Percentiles rank a stretch among this genome's conserved stretches.
phyloP scores from a whole-genome alignment of 2,888 invertebrate species.

The Ochlodes sylvanus region DNA sequence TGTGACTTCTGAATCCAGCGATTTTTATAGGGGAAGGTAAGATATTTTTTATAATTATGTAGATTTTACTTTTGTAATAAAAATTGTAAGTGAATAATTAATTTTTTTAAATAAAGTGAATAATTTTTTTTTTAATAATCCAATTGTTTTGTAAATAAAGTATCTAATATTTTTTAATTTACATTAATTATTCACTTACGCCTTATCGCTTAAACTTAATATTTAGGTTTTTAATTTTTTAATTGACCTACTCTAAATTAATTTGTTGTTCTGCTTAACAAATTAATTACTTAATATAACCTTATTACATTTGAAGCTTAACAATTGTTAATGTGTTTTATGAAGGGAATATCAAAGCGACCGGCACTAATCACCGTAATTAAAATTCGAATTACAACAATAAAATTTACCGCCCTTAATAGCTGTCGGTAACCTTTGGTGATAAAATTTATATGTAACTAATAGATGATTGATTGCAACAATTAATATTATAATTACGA shows the following conservation, averaged over 20 bases:
- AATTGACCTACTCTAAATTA: neutral
- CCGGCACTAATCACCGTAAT: constrained; percentile 21
- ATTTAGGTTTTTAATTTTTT: neutral
- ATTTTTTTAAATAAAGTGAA: too few relatives aligned
- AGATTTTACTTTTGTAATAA: neutral
- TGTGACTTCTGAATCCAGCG: constrained; percentile 47
- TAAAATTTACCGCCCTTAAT: constrained; percentile 46
- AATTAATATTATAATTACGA: constrained; percentile 41
- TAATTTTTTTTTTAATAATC: constrained; percentile 10
- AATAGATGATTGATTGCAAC: constrained; percentile 42
- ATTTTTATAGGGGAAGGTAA: constrained; percentile 43
- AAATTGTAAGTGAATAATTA: neutral
- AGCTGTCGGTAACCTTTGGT: constrained; percentile 47
- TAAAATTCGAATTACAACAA: constrained; percentile 34
- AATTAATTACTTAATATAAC: neutral
- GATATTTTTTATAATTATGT: constrained; percentile 24
- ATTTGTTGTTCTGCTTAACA: neutral
- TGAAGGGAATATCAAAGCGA: constrained; percentile 27
- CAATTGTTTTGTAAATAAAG: constrained; percentile 4
- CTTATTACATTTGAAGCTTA: neutral
- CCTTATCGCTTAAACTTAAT: neutral
- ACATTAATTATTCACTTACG: neutral
- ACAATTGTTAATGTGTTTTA: constrained; percentile 22
- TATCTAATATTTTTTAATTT: constrained; percentile 14
- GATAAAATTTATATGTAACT: constrained; percentile 45